phyloP scores from a whole-genome alignment of 1,140 invertebrate species.

The Pachyrhynchus sulphureomaculatus region DNA sequence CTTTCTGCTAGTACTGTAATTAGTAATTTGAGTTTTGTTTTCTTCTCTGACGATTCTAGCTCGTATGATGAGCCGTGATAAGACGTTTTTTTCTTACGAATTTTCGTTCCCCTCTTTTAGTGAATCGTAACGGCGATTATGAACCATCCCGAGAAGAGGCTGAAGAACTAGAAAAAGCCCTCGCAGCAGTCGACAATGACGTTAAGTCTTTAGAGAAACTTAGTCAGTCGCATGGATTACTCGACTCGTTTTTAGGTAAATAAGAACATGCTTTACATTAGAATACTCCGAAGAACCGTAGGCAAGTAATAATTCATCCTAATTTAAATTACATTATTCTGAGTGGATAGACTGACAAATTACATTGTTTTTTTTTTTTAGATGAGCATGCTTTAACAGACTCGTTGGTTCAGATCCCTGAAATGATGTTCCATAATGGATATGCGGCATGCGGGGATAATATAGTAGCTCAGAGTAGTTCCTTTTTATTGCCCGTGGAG shows the following conservation, averaged over 20 bases:
- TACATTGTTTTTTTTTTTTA: too few species aligned
- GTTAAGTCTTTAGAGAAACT: constrained; percentile 74
- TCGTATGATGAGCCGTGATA: too few species aligned
- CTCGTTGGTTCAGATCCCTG: constrained; percentile 48
- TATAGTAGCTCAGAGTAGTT: constrained; percentile 47
- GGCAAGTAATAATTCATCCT: too few species aligned
- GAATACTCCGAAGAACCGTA: too few species aligned
- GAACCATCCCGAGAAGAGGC: constrained; percentile 76
- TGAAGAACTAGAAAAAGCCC: constrained; percentile 78
- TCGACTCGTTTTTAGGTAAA: constrained; percentile 49
- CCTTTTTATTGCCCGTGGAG: constrained; percentile 47
- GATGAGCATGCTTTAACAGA: constrained; percentile 48
- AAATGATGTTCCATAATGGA: constrained; percentile 49
- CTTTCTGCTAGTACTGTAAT: too few species aligned
- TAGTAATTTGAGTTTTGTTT: too few species aligned
- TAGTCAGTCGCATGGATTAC: constrained; percentile 62
- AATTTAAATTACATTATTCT: too few species aligned
- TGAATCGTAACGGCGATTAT: constrained; percentile 71
- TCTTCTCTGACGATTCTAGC: too few species aligned
- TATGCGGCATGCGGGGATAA: constrained; percentile 47
- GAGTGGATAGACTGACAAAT: too few species aligned
- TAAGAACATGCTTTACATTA: background rate
- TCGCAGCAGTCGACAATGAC: constrained; percentile 79
- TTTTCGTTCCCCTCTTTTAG: too few species aligned
- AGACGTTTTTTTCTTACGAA: too few species aligned